A percentile compares a stretch with the other conserved stretches of the same genome.
These are phyloP conservation scores for Holothuria glaberrima DNA, from an alignment of 35 echinoderm and acorn worm species.

Conservation along the genomic window DNA sequence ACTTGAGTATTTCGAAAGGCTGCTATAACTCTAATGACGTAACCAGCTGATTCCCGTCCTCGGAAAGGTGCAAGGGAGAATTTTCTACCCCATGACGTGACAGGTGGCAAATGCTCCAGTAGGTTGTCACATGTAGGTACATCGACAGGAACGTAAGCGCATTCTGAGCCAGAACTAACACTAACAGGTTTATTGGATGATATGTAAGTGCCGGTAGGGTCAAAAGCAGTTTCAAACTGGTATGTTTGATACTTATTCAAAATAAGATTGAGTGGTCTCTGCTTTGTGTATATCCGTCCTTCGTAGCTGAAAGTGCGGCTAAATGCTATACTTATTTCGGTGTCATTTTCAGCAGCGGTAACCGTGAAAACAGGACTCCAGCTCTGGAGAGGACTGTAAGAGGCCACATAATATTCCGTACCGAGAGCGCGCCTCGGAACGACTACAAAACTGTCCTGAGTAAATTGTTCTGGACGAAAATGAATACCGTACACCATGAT, in stretches of 20 bases:
- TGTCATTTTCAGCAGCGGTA: constrained; percentile 54
- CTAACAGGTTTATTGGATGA: constrained; percentile 51
- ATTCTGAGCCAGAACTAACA: constrained; percentile 53
- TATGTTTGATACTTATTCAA: constrained; percentile 44
- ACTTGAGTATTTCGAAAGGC: constrained; percentile 12
- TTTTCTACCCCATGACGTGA: constrained; percentile 42
- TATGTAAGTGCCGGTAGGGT: constrained; percentile 47
- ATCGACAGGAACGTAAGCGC: constrained; percentile 20
- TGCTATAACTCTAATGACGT: constrained; percentile 34
- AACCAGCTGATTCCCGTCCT: constrained; percentile 42
- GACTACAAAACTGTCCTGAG: constrained; percentile 30
- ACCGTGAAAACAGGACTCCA: constrained; percentile 59
- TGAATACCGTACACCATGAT: constrained; percentile 51
- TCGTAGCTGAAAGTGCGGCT: neutral
- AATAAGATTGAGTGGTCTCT: constrained; percentile 21
- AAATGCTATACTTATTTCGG: constrained; percentile 27
- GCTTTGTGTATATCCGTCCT: constrained; percentile 1
- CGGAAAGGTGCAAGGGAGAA: constrained; percentile 56
- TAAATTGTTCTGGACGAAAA: constrained; percentile 24
- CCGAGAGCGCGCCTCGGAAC: constrained; percentile 39
- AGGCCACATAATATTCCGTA: constrained; percentile 43
- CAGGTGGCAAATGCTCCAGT: constrained; percentile 33
- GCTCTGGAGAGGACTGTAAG: constrained; percentile 31
- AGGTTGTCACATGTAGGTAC: constrained; percentile 32
- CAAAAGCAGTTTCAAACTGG: constrained; percentile 53